Conservation (phyloP, 2,888 invertebrate genomes). For the Luperina testacea region DNA sequence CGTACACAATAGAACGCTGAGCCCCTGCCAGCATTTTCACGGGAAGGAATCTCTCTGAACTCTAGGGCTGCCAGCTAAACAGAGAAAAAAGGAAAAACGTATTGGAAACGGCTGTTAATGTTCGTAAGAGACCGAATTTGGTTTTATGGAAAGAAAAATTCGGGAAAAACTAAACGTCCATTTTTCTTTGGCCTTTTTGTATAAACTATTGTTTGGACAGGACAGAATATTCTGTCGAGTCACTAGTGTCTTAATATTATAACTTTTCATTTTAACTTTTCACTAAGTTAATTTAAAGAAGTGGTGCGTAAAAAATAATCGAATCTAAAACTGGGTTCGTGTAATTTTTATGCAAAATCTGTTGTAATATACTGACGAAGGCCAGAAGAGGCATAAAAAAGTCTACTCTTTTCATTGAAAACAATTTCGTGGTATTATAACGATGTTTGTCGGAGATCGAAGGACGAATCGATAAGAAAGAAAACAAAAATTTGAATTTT, state of each 20-base stretch:
- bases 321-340: not conserved
- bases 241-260: not conserved
- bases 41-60: conserved; percentile 34
- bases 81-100: not conserved
- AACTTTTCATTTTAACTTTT: not conserved
- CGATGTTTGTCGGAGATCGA: not conserved
- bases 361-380: not conserved
- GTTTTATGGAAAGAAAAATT: not conserved
- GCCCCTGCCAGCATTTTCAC: conserved; percentile 33
- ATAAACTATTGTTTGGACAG: no score
- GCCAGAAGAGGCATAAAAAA: not conserved
- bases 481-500: not conserved
- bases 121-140: no score
- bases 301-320: no score
- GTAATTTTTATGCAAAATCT: no score
- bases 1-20: conserved; percentile 41
- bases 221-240: no score
- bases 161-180: no score
- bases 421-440: not conserved
- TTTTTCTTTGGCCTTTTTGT: no score
- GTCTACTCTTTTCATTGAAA: not conserved
- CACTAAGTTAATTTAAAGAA: not conserved
- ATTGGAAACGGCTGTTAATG: not conserved
- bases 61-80: conserved; percentile 17
- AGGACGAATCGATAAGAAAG: not conserved